Base-by-base conservation (phyloP, 2,797 vertebrate species). In the Phrynocephalus guinanensis region DNA sequence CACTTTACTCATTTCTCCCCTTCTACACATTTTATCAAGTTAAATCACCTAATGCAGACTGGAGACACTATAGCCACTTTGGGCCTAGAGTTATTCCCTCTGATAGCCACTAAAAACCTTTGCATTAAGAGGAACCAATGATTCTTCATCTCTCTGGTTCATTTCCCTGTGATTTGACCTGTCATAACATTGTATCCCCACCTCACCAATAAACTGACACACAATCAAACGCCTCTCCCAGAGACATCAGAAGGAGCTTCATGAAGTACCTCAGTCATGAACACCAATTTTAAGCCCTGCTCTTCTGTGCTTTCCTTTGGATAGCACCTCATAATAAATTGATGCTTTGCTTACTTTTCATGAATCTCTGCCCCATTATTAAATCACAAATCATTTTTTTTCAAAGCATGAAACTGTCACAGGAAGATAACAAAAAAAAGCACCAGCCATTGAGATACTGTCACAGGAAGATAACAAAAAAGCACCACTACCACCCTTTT, bases 331-430 rank as follows among this genome's bases (percentile, higher is more conserved):
- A 77, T 63, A 82, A 83, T 89, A 89, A 93, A 91, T 67, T 78
- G 88, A 93, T 75, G n/a, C 26, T 77, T 26, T 44, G 38, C 76
- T 63, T 90, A 80, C 81, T 83, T 63, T 91, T 91, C 84, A 78
- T 72, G 70, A 50, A 92, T 90, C 79, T 75, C 85, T 86, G 70
- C 80, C 78, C 87, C 2, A 11, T 92, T 94, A 93, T 91, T 92
- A 93, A 93, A 84, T 78, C 81, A 83, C 38, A 80, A 89, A 90
- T 90, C 88, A 67, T 28, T 83, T 87, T 88, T 83, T 87, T 88
- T 90, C 85, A 77, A 87, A 86, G 82, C 44, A 18, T 84, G 28
- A 86, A 82, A 85, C 84, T 88, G 75, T 52, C 83, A 72, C 3
- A 3, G 63, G 33, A 86, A 86, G 60, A 50, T 88, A 86, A 86